These are phyloP conservation scores for Pungitius pungitius DNA, from an alignment of 2,113 vertebrate species.

Conservation along the genomic window DNA sequence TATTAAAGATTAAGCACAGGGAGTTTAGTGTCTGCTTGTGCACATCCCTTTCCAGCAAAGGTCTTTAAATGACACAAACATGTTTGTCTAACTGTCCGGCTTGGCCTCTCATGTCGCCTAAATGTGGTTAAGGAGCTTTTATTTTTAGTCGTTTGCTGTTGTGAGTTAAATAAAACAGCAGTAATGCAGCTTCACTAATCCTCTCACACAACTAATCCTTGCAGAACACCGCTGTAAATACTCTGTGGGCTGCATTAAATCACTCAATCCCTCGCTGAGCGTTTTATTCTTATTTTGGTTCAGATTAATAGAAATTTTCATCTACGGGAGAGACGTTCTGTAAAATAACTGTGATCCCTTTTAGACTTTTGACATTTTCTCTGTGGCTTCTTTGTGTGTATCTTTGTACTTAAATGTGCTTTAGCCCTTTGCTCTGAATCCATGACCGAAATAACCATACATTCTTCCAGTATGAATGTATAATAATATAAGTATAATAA, in stretches of 20 bases:
- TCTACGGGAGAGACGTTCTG: slow-evolving; percentile 22
- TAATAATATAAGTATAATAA: not conserved
- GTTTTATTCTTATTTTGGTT: slow-evolving; percentile 72
- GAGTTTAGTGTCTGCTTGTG: slow-evolving; percentile 18
- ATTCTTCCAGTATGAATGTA: not conserved
- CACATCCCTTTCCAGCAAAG: slow-evolving; percentile 14
- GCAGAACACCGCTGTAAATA: slow-evolving; percentile 78
- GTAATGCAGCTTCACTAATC: slow-evolving; percentile 82
- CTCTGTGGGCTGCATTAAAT: slow-evolving; percentile 76
- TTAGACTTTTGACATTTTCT: slow-evolving; percentile 27
- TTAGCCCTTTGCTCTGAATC: not conserved
- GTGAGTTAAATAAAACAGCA: slow-evolving; percentile 81
- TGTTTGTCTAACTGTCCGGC: slow-evolving; percentile 60
- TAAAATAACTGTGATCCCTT: slow-evolving; percentile 38
- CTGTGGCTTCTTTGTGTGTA: not conserved
- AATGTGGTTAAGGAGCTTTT: slow-evolving; percentile 80
- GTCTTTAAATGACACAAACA: slow-evolving; percentile 57
- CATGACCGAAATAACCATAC: not conserved
- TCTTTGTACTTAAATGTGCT: slow-evolving; percentile 8
- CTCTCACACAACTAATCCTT: slow-evolving; percentile 80
- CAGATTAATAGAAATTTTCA: slow-evolving; percentile 72
- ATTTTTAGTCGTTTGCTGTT: slow-evolving; percentile 80
- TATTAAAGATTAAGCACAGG: slow-evolving; percentile 68
- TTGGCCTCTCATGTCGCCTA: slow-evolving; percentile 69
- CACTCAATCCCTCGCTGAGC: slow-evolving; percentile 74